Conservation (phyloP, 1,140 invertebrate genomes). For the Scaptomyza hsui region DNA sequence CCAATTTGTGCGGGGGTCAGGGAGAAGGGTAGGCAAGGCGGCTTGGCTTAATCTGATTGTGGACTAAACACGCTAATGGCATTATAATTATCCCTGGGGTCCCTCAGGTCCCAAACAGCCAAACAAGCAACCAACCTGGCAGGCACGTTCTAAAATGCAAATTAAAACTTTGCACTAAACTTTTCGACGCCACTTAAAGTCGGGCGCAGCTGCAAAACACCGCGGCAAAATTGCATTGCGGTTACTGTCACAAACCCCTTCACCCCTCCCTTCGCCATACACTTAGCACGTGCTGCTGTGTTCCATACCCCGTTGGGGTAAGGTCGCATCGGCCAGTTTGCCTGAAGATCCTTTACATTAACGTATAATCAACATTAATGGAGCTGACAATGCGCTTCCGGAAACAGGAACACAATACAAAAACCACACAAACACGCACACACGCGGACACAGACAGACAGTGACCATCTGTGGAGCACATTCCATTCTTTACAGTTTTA, state of each 20-base stretch:
- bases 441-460: no score
- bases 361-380: constrained; percentile 81
- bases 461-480: neutral
- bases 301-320: neutral
- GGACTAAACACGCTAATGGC: constrained; percentile 80
- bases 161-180: constrained; percentile 61
- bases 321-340: constrained; percentile 17
- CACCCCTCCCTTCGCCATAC: neutral
- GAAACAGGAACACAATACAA: constrained; percentile 44
- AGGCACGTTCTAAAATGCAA: constrained; percentile 60
- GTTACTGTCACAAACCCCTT: constrained; percentile 13
- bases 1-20: constrained; percentile 57
- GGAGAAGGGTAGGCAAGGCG: neutral
- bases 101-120: constrained; percentile 33
- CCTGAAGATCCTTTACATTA: constrained; percentile 58
- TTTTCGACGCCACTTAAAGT: constrained; percentile 71
- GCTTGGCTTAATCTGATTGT: constrained; percentile 68
- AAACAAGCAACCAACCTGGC: constrained; percentile 20
- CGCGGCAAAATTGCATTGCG: constrained; percentile 68
- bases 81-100: constrained; percentile 77
- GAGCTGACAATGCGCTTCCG: constrained; percentile 68
- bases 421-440: constrained; percentile 18
- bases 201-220: constrained; percentile 39
- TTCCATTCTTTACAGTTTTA: constrained; percentile 26
- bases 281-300: neutral